phyloP scores from a whole-genome alignment of 2,797 vertebrate genomes.

The Betta splendens region DNA sequence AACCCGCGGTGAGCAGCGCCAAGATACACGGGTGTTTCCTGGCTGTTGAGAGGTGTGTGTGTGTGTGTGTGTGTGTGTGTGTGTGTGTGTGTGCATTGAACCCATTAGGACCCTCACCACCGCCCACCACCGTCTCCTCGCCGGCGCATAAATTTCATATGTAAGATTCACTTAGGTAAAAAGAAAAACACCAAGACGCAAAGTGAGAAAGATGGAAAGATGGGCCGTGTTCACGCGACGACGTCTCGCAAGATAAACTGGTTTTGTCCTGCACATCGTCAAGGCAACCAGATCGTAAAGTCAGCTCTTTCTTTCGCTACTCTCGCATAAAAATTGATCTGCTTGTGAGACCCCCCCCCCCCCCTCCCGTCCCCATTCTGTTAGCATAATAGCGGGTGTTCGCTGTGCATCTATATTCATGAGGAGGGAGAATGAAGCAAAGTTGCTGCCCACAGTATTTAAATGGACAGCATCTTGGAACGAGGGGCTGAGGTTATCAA shows the following conservation, averaged over 20 bases:
- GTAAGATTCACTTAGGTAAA: constrained; percentile 16
- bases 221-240: constrained; percentile 3
- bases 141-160: constrained; percentile 27
- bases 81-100: constrained; percentile 33
- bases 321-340: constrained; percentile 52
- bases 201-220: constrained; percentile 16
- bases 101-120: constrained; percentile 9
- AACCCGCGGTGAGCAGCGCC: constrained; percentile 79
- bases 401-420: constrained; percentile 61
- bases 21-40: constrained; percentile 84
- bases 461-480: constrained; percentile 28
- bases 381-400: constrained; percentile 15
- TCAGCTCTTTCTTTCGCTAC: constrained; percentile 35
- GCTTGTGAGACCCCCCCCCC: constrained; percentile 6
- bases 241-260: constrained; percentile 12
- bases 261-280: constrained; percentile 22
- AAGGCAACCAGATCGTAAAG: constrained; percentile 22
- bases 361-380: constrained; percentile 37
- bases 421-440: constrained; percentile 24
- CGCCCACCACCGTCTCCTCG: no score
- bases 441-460: constrained; percentile 29
- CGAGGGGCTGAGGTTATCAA: constrained; percentile 48
- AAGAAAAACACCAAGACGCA: constrained; percentile 12
- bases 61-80: constrained; percentile 26
- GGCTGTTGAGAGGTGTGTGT: constrained; percentile 62